Evolutionary conservation across 1,140 invertebrate genomes (phyloP), one percentile per base, ranked within the genome.

Genomic region (Cydia fagiglandana): DNA sequence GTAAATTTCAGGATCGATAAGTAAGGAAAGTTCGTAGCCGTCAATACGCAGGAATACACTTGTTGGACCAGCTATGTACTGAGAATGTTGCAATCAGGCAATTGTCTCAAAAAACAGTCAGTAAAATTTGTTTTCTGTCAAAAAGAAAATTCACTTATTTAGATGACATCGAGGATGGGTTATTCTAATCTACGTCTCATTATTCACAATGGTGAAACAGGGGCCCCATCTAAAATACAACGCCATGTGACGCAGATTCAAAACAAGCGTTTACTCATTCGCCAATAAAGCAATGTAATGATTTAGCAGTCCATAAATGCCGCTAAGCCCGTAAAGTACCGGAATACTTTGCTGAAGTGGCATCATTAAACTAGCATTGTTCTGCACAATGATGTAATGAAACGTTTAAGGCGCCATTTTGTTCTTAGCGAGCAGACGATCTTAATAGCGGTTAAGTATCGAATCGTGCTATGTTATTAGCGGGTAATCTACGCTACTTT

Each of bases 241-340:
- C 50, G n/a, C 50, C 50, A n/a, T 53, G 50, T 53, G 50, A 2
- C 5, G n/a, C 10, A 53, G n/a, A 13, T 41, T 41, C 38, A 41
- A 41, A 41, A 50, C 47, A 15, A 50, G 47, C 47, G 47, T 50
- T 50, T 9, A 9, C 53, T 56, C 20, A 24, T 24, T 61, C 17
- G 17, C 20, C 56, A 24, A 20, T 24, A 61, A 20, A 24, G 17
- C 17, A 24, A 0, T 6, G 20, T 61, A 61, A 61, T 61, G 56
- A 61, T 61, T 61, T 61, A 61, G 56, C 56, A 61, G 17, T 61
- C 56, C 20, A 61, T 61, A 24, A 61, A 61, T 56, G 53, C 53
- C 2, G 20, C 56, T 61, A 61, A 53, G 56, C 17, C 56, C 56
- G 20, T 61, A 24, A 24, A 61, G 9, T 24, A 61, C 20, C 17